Base-by-base conservation (phyloP, 2,113 vertebrate genomes). In the Leptobrachium leishanense region DNA sequence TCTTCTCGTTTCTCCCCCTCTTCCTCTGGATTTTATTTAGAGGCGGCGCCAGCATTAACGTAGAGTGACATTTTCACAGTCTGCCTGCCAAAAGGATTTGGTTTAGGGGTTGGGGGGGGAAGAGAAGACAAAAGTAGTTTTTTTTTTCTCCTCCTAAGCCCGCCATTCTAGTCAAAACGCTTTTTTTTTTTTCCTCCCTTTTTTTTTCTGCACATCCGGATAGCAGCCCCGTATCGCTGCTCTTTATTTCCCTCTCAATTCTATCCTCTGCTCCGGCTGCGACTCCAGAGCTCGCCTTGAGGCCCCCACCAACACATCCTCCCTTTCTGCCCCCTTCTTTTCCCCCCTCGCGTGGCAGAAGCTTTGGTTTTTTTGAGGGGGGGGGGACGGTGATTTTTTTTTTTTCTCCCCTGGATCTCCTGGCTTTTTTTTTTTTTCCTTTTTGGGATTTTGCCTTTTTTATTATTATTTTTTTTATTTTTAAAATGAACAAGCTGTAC, bases 401-500 rank as follows among this genome's bases (percentile, higher is more conserved):
- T 31, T 31, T 31, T 42, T 0, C 41, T 66, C 66, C 55, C 42
- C n/a, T 41, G 73, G 46, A 68, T 31, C 13, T 68, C 40, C 5
- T 46, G 20, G 20, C 50, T 64, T 75, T 42, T n/a, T 8, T 75
- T 68, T 68, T 68, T 68, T 55, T 67, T 75, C 3, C 20, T 54
- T 59, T 57, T 43, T 79, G 8, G 8, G 46, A 50, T 82, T 76
- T 74, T 46, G 43, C 68, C 65, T 43, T 46, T 71, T 68, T 39
- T 66, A 41, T 74, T 57, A 68, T 39, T 72, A 39, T 66, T 57
- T 59, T 64, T 82, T 80, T 40, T 70, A 66, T 76, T 66, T 82
- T 67, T 88, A 95, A 92, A 91, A 98, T 98, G 97, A 99, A 99
- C 91, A 98, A 99, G 95, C 94, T 99, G 83, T 99, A 98, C 85